Evolutionary conservation across 2,797 vertebrate genomes (phyloP).

Genomic region (Valencia hispanica): DNA sequence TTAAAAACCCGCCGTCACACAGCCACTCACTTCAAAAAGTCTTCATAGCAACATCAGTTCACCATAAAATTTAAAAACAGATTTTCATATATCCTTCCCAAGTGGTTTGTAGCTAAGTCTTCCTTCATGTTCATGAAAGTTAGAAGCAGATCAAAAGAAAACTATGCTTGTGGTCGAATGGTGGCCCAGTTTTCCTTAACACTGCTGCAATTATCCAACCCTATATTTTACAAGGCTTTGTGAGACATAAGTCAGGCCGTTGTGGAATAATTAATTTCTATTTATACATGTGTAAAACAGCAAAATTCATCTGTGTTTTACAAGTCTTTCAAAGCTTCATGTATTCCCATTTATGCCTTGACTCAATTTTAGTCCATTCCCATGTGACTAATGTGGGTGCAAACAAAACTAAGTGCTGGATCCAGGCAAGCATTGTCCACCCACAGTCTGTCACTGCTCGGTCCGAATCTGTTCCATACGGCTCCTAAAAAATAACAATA

Average conservation of each 20-base stretch:
- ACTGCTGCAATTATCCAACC: conserved; percentile 9
- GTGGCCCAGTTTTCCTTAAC: conserved; percentile 15
- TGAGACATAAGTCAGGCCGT: conserved; percentile 16
- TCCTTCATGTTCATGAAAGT: conserved; percentile 50
- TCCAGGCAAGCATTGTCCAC: conserved; percentile 59
- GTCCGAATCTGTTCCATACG: conserved; percentile 56
- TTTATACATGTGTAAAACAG: conserved; percentile 33
- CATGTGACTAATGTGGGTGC: conserved; percentile 64
- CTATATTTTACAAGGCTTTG: conserved; percentile 17
- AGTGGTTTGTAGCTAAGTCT: conserved; percentile 33
- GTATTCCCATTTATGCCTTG: conserved; percentile 45
- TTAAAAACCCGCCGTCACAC: conserved; percentile 43
- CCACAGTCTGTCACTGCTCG: conserved; percentile 68
- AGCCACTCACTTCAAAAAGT: conserved; percentile 38
- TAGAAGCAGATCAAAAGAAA: conserved; percentile 30
- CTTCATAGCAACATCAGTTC: conserved; percentile 58
- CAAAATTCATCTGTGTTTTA: conserved; percentile 21
- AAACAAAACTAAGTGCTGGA: conserved; percentile 55
- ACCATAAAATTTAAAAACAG: conserved; percentile 32
- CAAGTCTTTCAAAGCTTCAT: conserved; percentile 23
- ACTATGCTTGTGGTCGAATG: conserved; percentile 14
- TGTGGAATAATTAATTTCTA: conserved; percentile 37
- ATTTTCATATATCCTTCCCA: conserved; percentile 34
- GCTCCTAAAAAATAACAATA: conserved; percentile 17
- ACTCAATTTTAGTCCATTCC: conserved; percentile 48